Conservation (phyloP, 2,113 vertebrate species). For the Trogon surrucura region DNA sequence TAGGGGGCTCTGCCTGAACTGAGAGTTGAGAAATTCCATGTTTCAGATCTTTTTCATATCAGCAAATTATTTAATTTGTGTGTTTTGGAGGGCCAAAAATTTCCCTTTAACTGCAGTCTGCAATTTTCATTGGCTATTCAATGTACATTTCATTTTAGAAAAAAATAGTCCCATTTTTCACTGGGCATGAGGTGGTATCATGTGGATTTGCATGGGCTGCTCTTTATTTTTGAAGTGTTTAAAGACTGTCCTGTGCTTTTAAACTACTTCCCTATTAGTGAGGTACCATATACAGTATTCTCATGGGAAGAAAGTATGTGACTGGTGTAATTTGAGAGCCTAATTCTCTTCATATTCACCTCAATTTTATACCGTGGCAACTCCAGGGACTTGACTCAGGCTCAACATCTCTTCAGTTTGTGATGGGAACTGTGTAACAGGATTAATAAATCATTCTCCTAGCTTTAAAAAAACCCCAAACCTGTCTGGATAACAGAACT, state of each 20-base stretch:
- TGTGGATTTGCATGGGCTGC: neutral
- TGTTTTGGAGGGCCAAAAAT: neutral
- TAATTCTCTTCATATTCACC: neutral
- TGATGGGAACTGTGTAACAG: neutral
- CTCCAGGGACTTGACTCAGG: neutral
- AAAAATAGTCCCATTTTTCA: neutral
- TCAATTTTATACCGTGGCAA: neutral
- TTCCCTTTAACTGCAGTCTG: neutral
- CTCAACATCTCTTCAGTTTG: neutral
- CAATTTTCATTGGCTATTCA: neutral
- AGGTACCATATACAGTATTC: neutral
- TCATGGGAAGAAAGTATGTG: neutral
- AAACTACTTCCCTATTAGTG: neutral
- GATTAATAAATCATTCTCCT: neutral
- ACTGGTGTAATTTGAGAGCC: neutral
- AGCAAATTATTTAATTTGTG: neutral
- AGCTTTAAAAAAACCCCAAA: neutral
- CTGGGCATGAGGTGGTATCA: neutral
- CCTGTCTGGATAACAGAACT: slow-evolving; percentile 11
- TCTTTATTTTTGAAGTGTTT: neutral
- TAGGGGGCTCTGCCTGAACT: neutral
- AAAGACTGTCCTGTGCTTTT: neutral
- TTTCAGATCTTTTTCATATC: neutral
- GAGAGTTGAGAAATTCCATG: neutral
- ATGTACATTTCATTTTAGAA: neutral